Conservation (phyloP, 2,888 invertebrate species). For the Dascillus cervinus region DNA sequence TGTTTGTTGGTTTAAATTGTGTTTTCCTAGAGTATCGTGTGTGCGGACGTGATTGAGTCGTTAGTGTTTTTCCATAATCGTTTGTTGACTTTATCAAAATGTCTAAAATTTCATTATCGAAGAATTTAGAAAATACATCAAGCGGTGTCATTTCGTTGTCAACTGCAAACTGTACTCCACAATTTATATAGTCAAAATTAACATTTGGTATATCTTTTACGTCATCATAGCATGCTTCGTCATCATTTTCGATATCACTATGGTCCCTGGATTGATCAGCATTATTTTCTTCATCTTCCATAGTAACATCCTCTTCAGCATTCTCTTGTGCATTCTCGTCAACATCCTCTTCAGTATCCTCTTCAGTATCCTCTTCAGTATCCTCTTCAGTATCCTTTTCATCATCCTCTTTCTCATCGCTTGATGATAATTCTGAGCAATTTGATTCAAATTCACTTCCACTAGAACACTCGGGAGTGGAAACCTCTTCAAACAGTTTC, state of each 20-base stretch:
- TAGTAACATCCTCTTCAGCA: too few species aligned
- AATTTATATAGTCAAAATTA: neutral
- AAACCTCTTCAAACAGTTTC: neutral
- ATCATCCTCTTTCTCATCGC: too few species aligned
- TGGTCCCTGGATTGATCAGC: neutral
- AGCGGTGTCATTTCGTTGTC: neutral
- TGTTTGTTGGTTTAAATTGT: slow-evolving; percentile 1
- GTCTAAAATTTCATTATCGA: neutral
- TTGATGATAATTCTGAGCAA: neutral
- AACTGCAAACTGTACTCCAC: neutral
- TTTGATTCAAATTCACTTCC: too few species aligned
- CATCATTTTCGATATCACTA: neutral
- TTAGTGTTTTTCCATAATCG: neutral
- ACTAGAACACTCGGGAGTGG: neutral
- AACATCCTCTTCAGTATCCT: too few species aligned
- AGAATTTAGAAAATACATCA: neutral
- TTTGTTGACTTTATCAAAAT: neutral
- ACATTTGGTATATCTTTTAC: neutral
- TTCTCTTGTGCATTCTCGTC: too few species aligned
- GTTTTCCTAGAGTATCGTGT: neutral
- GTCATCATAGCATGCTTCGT: neutral
- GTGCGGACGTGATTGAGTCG: neutral
- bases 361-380: neutral
- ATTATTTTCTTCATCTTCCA: too few species aligned
- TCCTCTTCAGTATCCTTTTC: neutral